Conservation (phyloP, 2,888 invertebrate genomes). For the Endotricha flammealis region DNA sequence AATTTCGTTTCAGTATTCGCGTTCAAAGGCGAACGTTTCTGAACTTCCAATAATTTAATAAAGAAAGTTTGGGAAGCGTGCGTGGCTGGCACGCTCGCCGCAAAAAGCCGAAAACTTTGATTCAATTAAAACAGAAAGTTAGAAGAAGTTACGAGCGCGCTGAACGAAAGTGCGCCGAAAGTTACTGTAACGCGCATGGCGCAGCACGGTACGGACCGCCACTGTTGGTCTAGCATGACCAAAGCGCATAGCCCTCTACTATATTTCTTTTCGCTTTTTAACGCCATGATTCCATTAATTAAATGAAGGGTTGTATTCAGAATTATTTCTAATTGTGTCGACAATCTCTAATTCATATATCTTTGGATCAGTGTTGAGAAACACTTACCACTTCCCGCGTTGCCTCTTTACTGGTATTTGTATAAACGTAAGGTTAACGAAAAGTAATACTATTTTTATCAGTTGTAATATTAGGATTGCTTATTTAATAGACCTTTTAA, state of each 20-base stretch:
- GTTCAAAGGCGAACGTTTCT: conserved; percentile 74
- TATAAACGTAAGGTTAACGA: too few relatives aligned
- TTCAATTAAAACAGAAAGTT: conserved; percentile 77
- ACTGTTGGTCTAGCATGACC: neutral
- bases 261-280: too few relatives aligned
- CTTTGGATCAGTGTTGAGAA: too few relatives aligned
- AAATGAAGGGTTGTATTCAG: too few relatives aligned
- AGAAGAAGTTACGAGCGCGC: conserved; percentile 63
- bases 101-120: conserved; percentile 77
- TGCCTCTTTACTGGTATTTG: too few relatives aligned
- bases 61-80: conserved; percentile 75
- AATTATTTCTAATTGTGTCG: too few relatives aligned
- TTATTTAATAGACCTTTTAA: conserved; percentile 23
- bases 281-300: conserved; percentile 5
- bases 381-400: too few relatives aligned
- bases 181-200: conserved; percentile 29
- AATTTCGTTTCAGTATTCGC: conserved; percentile 62
- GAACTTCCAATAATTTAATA: conserved; percentile 78
- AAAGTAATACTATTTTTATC: too few relatives aligned
- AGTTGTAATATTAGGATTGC: conserved; percentile 8
- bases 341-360: too few relatives aligned
- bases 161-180: conserved; percentile 48
- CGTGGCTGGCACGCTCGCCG: conserved; percentile 73
- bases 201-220: conserved; percentile 5
- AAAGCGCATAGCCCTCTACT: neutral